Base-by-base conservation (phyloP, 2,888 invertebrate species). In the Myathropa florea region DNA sequence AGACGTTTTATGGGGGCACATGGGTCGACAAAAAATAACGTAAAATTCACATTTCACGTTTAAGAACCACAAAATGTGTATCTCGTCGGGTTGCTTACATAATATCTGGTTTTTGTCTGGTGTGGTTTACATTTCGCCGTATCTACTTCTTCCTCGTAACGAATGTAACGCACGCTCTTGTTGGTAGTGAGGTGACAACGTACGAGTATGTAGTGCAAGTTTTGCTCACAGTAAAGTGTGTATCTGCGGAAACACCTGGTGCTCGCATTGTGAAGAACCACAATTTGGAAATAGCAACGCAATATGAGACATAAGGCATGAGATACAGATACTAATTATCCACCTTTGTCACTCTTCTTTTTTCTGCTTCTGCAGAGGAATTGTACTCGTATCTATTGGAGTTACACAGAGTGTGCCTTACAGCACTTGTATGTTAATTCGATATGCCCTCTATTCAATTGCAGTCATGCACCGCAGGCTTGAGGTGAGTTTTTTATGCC, bases 81-180 rank as follows among this genome's bases (percentile, higher is more conserved):
- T 68, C 73, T 79, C 53, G 70, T 59, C 53, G 59, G 28, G 64
- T 70, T 55, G 30, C 71, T 84, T 84, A 67, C 81, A 72, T 76
- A 84, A 84, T 71, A 72, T 84, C 84, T 80, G 84, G 84, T 80
- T 84, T 84, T 84, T 55, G 53, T 73, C 30, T 75, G 83, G 83
- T 73, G 65, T 76, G 68, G 68, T 70, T 83, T 83, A 70, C 60
- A 75, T 79, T 55, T 63, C 39, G 53, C 55, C 30, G 53, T 61
- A 10, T 60, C 9, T 53, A 33, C 64, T 28, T 53, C 33, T 24
- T 57, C 24, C 24, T 57, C 24, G 57, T 23, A 24, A 12, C 57
- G 21, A 14, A 23, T 10, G 23, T 57, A 57, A 24, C 57, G 23
- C 57, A 24, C 14, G 24, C 23, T 23, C 14, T 14, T 57, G 57